Conservation (phyloP, 2,888 invertebrate species). For the Pegoplata infirma region DNA sequence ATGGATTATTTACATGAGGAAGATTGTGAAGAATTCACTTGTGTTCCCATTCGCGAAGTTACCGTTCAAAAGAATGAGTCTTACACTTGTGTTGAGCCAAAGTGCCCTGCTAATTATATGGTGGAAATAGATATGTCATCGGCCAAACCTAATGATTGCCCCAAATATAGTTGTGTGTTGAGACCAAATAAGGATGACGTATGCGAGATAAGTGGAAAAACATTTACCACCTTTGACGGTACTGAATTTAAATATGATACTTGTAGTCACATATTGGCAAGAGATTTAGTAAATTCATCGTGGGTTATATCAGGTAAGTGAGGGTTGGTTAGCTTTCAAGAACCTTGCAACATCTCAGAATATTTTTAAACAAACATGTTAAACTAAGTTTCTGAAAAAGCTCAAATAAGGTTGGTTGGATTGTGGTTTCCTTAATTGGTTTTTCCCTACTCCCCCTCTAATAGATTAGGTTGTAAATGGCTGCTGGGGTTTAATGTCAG, state of each 20-base stretch:
- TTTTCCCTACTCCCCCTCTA: no score
- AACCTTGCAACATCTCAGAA: no score
- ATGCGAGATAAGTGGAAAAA: conserved; percentile 83
- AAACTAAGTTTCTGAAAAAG: no score
- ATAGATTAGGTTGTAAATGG: no score
- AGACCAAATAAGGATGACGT: conserved; percentile 82
- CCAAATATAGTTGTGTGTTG: conserved; percentile 83
- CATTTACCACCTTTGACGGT: conserved; percentile 89
- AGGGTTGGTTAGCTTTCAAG: no score
- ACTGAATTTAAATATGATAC: conserved; percentile 88
- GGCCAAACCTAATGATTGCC: conserved; percentile 77
- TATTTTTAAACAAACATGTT: no score
- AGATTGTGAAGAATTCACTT: conserved; percentile 75
- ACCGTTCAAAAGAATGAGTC: conserved; percentile 69
- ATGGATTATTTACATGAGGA: conserved; percentile 68
- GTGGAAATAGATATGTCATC: conserved; percentile 79
- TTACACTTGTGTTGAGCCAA: conserved; percentile 70
- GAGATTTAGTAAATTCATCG: conserved; percentile 82
- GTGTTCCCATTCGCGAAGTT: conserved; percentile 72
- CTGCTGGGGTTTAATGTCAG: no score
- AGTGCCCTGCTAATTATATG: conserved; percentile 82
- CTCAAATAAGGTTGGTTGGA: no score
- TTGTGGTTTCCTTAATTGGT: no score
- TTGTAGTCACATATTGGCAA: conserved; percentile 88
- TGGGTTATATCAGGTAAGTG: conserved; percentile 86